Evolutionary conservation across 2,113 vertebrate genomes (phyloP), one percentile per base, ranked within the genome.

Genomic region (Anguilla japonica): DNA sequence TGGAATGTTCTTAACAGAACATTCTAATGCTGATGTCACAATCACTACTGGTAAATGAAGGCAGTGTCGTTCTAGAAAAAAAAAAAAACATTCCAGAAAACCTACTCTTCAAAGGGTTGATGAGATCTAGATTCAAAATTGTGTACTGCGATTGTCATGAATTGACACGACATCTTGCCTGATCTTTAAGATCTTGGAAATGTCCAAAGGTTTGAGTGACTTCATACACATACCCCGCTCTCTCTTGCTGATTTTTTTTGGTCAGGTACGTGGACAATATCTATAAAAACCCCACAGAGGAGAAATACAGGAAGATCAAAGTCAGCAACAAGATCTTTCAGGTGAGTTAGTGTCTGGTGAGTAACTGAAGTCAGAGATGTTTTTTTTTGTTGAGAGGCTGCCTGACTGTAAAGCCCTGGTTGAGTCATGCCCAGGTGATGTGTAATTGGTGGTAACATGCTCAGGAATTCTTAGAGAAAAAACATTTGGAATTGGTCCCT

Each of bases 261-360:
- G 11, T 84, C 82, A 99, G 98, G 86, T 99, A 99, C 91, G 89
- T 99, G 85, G 97, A 98, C 41, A 99, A 99, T 29, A 98, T 99
- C 86, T 97, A 94, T 83, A 96, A 97, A 89, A 97, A 98, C 81
- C 97, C 98, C 0, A 94, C 96, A 87, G 98, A 99, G 84, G 97
- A 98, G 91, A 99, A 98, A 87, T 99, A 98, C 91, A 93, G 87
- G 85, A 98, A 96, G 92, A 98, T 99, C 91, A 98, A 97, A 93
- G 86, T 99, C 83, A 96, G 97, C 90, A 99, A 99, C 95, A 99
- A 96, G 89, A 96, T 99, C 84, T 99, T 98, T 83, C 98, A 99
- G 97, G 98, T 98, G 87, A 89, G 91, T 57, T 46, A 83, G 5
- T 2, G 8, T 53, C 34, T 34, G 50, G 63, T n/a, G 71, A 26